Evolutionary conservation across 2,113 vertebrate species (phyloP), one percentile per base, ranked within the genome.

Genomic region (Bothrops jararaca): DNA sequence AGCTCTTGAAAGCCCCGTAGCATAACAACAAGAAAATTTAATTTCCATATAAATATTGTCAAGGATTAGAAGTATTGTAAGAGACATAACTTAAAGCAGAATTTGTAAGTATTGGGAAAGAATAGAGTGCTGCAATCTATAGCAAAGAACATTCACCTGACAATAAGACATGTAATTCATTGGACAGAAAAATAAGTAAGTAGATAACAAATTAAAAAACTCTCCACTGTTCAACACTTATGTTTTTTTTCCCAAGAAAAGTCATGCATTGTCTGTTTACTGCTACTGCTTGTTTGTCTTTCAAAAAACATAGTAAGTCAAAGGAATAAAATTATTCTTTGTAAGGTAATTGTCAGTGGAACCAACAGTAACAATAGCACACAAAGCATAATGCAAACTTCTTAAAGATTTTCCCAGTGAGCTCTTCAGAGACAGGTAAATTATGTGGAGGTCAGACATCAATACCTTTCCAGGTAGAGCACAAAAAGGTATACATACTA

Each of bases 21-120:
- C 92, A 91, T 95, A 95, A 96, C 95, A 92, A 95, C 53, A 0
- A 92, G 91, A 86, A 89, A 94, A 88, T 97, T 97, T 96, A 96
- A 96, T 93, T 91, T 94, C 86, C 89, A 88, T 57, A 92, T 96
- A 96, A 97, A 97, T 97, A 94, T 94, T n/a, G 22, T 95, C 95
- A 96, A 96, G 95, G 94, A 93, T 94, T 95, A 23, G 96, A 85
- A 94, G 92, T 95, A 94, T 97, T 96, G 96, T 96, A 97, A 94
- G 95, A 94, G 94, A 80, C 95, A 95, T 96, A 97, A 86, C 69
- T 95, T 90, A 92, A 93, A 95, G 93, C 96, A 97, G 95, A 96
- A 95, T 96, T 95, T 96, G 96, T 96, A 94, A 89, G 56, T 0
- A 0, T 92, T 94, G 93, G 94, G 13, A 95, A 96, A 95, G 95